Evolutionary conservation across 2,113 vertebrate genomes (phyloP), one percentile per base, ranked within the genome.

Genomic region (Platysternon megacephalum): DNA sequence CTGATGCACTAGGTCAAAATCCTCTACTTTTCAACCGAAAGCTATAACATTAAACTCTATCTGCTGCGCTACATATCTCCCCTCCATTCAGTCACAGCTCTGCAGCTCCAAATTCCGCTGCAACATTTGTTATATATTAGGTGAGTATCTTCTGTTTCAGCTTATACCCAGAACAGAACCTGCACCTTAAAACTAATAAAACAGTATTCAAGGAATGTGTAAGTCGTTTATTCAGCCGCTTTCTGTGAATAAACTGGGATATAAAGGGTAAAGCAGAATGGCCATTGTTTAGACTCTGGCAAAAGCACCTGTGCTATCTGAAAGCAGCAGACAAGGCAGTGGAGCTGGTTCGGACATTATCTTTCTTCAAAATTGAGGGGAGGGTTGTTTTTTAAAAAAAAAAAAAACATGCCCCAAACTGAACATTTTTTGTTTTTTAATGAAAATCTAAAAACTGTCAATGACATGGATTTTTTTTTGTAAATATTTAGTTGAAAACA

Each of bases 381-480:
- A 22, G 19, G 35, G 4, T 72, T 21, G 9, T 72, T 72, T 39
- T 35, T 68, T 35, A 35, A 5, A 55, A 55, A 22, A 56, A 56
- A 56, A 26, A 28, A 55, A 55, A 28, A 28, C n/a, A 29, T 29
- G 56, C 61, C 61, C n/a, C 65, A 39, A 22, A 10, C 8, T 21
- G 35, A 39, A 21, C n/a, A 39, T 72, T 72, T 13, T 61, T 61
- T 32, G 55, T 5, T 90, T 82, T 90, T 97, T 90, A 87, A 79
- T 86, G 85, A 51, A 96, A 94, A 79, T 82, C 49, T 86, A 89
- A 94, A 79, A 51, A 48, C 96, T 93, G 89, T 87, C 94, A 96
- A 88, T 83, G 42, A 92, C 96, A 92, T 95, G 42, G 86, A 93
- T 86, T 93, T 96, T 95, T 95, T 92, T 86, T 81, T 51, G 91